Evolutionary conservation across 2,797 vertebrate genomes (phyloP), one percentile per base, ranked within the genome.

Genomic region (Spinus pinus): DNA sequence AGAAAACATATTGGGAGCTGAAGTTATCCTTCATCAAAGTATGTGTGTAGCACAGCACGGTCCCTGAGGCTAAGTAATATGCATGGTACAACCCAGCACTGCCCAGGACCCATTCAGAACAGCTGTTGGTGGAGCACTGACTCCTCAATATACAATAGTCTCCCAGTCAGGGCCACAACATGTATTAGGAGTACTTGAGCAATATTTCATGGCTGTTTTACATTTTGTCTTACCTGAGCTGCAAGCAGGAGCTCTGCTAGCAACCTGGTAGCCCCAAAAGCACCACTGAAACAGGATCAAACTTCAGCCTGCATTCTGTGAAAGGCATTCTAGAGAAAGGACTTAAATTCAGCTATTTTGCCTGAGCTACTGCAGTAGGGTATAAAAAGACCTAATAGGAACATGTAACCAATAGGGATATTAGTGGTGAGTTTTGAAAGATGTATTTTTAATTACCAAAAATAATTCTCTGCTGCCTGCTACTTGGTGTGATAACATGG

Each of bases 11-110:
- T 4, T 77, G 9, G 17, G 17, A 66, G n/a, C 39, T 67, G 22
- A 71, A n/a, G 10, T 49, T 75, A 24, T 67, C 10, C 14, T 75
- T 80, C 31, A 42, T 39, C 33, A 75, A 75, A 49, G 18, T 9
- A 21, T 12, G 23, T 16, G 5, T 27, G 16, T 28, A 75, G 58
- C 18, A n/a, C 21, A 75, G 31, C 28, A 35, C 12, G 37, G 11
- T 24, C 18, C 30, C 60, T 41, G 23, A 39, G 24, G 42, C 14
- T 42, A 30, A 86, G 21, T 6, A 58, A 24, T 37, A 27, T 8
- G 4, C 1, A 0, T 30, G 41, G n/a, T 21, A 31, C 14, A 42
- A 14, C 10, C 16, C 31, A 61, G 42, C 46, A 15, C 3, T 19
- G 21, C 22, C 18, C 33, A 33, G 18, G 12, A 35, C 10, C 10